phyloP scores from a whole-genome alignment of 2,888 invertebrate genomes.

The Plebejus anna region DNA sequence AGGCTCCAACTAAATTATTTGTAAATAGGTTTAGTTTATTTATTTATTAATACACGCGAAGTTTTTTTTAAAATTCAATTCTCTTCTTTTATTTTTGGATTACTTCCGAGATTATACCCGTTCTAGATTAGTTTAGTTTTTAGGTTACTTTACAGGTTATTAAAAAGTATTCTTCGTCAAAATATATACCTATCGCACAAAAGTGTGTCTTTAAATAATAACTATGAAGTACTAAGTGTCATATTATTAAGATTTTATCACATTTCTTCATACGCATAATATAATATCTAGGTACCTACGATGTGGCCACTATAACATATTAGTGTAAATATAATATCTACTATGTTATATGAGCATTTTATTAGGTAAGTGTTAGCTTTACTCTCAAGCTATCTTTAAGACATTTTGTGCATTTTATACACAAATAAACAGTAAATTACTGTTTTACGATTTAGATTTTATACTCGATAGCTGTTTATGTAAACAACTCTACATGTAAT shows the following conservation, averaged over 20 bases:
- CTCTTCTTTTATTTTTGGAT: slow-evolving; percentile 50
- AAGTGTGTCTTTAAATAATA: background rate
- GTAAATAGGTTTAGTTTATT: slow-evolving; percentile 55
- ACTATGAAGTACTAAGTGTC: background rate
- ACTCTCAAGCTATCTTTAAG: background rate
- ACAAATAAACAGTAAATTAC: background rate
- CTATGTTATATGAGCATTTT: background rate
- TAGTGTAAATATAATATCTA: background rate
- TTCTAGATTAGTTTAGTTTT: slow-evolving; percentile 36
- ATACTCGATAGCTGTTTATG: background rate
- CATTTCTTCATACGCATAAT: background rate
- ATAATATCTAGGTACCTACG: background rate
- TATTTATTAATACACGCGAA: slow-evolving; percentile 64
- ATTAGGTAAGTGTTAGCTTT: background rate
- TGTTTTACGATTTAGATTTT: slow-evolving; percentile 9
- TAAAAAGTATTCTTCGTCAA: background rate
- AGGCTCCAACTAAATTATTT: slow-evolving; percentile 47
- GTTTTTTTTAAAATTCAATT: slow-evolving; percentile 48
- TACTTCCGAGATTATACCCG: slow-evolving; percentile 40
- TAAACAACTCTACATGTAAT: background rate
- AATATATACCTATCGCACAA: background rate
- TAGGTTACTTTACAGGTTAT: slow-evolving; percentile 18
- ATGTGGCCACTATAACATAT: background rate
- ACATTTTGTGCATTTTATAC: background rate
- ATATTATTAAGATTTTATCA: background rate